A percentile compares a stretch with the other conserved stretches of the same genome.
Evolutionary conservation across 2,888 invertebrate species (phyloP).

Genomic region (Antheraea yamamai): DNA sequence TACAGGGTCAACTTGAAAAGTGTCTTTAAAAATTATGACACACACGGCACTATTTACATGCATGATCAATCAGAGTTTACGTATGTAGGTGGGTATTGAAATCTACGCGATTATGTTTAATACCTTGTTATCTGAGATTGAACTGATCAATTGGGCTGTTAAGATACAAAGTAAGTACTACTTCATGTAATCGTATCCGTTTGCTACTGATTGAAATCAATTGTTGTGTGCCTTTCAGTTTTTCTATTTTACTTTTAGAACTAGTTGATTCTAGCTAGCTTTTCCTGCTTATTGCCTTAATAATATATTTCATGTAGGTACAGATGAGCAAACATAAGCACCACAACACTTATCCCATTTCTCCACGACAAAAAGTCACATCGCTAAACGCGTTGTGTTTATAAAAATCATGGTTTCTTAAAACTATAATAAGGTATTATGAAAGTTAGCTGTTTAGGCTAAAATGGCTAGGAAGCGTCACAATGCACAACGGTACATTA

Average conservation of each 20-base stretch:
- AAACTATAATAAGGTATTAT: too few species aligned
- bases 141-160: conserved; percentile 1
- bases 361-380: too few species aligned
- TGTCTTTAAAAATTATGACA: background rate
- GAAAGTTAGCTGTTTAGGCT: too few species aligned
- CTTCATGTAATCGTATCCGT: background rate
- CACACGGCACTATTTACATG: conserved; percentile 5
- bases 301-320: too few species aligned
- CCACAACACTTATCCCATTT: too few species aligned
- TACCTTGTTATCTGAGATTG: conserved; percentile 4
- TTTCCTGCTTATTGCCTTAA: too few species aligned
- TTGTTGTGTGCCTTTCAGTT: background rate
- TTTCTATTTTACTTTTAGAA: background rate
- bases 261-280: too few species aligned
- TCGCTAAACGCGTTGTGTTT: too few species aligned
- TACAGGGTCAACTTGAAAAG: background rate
- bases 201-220: background rate
- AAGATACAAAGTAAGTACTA: background rate
- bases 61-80: background rate
- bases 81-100: conserved; percentile 7
- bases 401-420: too few species aligned
- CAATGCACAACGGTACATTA: too few species aligned
- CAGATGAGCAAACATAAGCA: too few species aligned
- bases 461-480: too few species aligned
- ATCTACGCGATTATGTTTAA: conserved; percentile 1